A percentile compares a stretch with the other conserved stretches of the same genome.
Conservation (phyloP, 2,797 vertebrate species). For the Meriones psammophilus region DNA sequence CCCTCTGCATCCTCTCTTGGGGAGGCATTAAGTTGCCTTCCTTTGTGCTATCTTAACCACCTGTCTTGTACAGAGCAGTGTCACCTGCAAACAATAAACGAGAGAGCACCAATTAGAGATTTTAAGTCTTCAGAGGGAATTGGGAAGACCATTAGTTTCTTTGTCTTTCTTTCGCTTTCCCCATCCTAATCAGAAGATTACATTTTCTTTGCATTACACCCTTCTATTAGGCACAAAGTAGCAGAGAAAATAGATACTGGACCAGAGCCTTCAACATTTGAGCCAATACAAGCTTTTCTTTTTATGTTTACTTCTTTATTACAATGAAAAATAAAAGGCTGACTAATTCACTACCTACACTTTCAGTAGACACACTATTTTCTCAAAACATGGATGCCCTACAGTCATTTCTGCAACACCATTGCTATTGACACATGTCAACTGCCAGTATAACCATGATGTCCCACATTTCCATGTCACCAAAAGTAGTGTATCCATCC, state of each 20-base stretch:
- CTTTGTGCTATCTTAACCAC: constrained; percentile 19
- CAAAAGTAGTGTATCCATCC: constrained; percentile 32
- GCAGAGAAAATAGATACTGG: no score
- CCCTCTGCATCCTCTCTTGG: constrained; percentile 59
- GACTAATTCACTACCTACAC: not conserved
- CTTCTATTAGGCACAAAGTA: not conserved
- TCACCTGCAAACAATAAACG: no score
- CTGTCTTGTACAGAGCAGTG: not conserved
- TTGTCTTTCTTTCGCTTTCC: not conserved
- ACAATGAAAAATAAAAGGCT: no score
- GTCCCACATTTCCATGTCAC: not conserved
- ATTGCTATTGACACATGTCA: constrained; percentile 22
- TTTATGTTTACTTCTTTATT: not conserved
- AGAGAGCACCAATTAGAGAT: constrained; percentile 62
- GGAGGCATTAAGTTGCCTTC: constrained; percentile 72
- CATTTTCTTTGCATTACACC: fast-evolving
- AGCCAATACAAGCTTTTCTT: not conserved
- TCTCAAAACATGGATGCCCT: constrained; percentile 1
- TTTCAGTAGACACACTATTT: constrained; percentile 46
- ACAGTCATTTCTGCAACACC: constrained; percentile 42
- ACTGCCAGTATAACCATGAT: not conserved
- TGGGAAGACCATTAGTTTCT: not conserved
- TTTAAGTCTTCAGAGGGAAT: not conserved
- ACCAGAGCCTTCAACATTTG: not conserved
- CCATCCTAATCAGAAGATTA: not conserved